Conservation (phyloP, 2,888 invertebrate genomes). For the Brachycybe producta region DNA sequence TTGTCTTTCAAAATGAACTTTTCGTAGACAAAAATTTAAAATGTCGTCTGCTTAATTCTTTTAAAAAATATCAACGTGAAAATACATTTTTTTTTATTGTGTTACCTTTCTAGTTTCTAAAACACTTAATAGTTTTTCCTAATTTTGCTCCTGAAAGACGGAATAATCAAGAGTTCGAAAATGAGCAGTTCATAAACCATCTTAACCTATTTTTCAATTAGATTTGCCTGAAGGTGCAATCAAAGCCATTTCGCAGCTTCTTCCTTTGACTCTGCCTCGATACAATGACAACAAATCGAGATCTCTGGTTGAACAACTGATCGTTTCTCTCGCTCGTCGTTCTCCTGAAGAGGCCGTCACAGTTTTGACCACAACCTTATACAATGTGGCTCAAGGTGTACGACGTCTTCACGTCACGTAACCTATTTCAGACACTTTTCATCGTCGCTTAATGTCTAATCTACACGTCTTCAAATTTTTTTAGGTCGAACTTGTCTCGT, state of each 20-base stretch:
- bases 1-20: too few species aligned
- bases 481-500: conserved; percentile 16
- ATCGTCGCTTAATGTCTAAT: conserved; percentile 6
- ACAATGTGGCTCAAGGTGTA: conserved; percentile 49
- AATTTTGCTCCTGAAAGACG: too few species aligned
- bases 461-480: too few species aligned
- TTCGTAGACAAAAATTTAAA: too few species aligned
- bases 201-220: too few species aligned
- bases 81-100: too few species aligned
- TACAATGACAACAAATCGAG: conserved; percentile 70
- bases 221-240: conserved; percentile 65
- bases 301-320: conserved; percentile 53
- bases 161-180: too few species aligned
- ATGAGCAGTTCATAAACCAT: too few species aligned
- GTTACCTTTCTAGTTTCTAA: too few species aligned
- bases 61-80: too few species aligned
- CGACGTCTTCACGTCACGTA: conserved; percentile 54
- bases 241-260: conserved; percentile 60
- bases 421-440: conserved; percentile 32
- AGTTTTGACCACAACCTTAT: conserved; percentile 49
- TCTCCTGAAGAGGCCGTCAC: conserved; percentile 59
- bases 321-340: conserved; percentile 48
- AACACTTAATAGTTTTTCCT: too few species aligned
- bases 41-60: too few species aligned
- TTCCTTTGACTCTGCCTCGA: conserved; percentile 60